These are phyloP conservation scores for Megaptera novaeangliae DNA, from an alignment of 2,113 vertebrate genomes.

Conservation along the genomic window DNA sequence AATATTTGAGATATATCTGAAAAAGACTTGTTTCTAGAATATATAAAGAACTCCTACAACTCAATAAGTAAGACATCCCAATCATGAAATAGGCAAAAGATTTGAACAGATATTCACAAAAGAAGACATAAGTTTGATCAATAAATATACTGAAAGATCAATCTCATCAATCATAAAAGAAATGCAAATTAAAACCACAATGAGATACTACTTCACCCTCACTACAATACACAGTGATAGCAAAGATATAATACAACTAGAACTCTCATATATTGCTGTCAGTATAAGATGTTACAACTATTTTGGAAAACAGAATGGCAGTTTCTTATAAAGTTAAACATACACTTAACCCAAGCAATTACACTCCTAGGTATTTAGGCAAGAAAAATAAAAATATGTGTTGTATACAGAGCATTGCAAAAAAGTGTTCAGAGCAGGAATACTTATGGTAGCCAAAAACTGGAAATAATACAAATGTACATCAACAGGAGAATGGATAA, in stretches of 20 bases:
- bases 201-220: neutral
- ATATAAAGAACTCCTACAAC: neutral
- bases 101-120: neutral
- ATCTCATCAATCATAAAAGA: neutral
- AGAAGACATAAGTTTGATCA: neutral
- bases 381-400: conserved; percentile 3
- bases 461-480: neutral
- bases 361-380: neutral
- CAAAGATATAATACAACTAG: neutral
- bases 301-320: neutral
- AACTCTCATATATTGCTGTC: neutral
- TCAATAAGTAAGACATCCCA: neutral
- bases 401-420: neutral
- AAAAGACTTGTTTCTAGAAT: neutral
- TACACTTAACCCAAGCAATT: conserved; percentile 16
- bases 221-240: neutral
- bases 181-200: neutral
- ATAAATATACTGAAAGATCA: neutral
- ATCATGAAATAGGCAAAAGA: neutral
- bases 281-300: neutral
- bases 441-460: neutral
- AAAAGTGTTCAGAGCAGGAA: neutral
- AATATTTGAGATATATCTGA: neutral
- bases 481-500: neutral
- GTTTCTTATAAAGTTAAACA: neutral